Conservation (phyloP, 2,888 invertebrate species). For the Drosophila neotestacea region DNA sequence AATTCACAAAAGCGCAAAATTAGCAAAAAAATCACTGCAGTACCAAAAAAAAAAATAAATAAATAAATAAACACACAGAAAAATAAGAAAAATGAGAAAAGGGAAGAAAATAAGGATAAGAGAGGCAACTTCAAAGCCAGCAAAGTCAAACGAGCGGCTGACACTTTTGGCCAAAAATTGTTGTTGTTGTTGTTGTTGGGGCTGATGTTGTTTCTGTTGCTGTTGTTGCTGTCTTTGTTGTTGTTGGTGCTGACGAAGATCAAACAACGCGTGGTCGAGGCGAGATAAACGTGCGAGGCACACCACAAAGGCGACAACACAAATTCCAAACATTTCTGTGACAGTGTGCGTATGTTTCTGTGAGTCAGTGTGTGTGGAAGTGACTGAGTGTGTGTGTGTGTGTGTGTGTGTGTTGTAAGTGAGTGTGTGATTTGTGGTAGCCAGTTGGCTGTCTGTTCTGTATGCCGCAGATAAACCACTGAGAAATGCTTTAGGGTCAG, state of each 20-base stretch:
- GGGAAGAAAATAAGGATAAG: constrained; percentile 1
- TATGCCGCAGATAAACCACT: constrained; percentile 35
- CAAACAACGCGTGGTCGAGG: constrained; percentile 67
- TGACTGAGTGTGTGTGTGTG: no score
- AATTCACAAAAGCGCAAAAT: constrained; percentile 55
- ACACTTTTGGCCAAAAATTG: constrained; percentile 45
- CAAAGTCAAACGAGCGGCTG: constrained; percentile 50
- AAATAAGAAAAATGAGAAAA: not conserved
- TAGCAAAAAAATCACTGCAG: constrained; percentile 33
- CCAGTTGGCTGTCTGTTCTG: constrained; percentile 15
- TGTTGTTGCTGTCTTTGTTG: constrained; percentile 17
- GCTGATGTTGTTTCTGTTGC: not conserved
- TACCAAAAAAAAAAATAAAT: not conserved
- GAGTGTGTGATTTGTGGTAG: constrained; percentile 14
- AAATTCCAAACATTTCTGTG: constrained; percentile 52
- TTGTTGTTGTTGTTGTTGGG: constrained; percentile 9
- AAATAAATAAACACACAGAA: not conserved
- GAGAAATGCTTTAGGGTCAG: constrained; percentile 35
- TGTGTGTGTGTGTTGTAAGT: constrained; percentile 3
- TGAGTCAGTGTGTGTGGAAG: not conserved
- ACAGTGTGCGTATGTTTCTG: constrained; percentile 6
- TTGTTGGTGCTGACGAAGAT: constrained; percentile 71
- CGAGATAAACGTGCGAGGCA: constrained; percentile 72
- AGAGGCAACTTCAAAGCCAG: constrained; percentile 56
- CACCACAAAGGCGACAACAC: constrained; percentile 72